phyloP scores from a whole-genome alignment of 2,888 invertebrate genomes.

The Antheraea assamensis region DNA sequence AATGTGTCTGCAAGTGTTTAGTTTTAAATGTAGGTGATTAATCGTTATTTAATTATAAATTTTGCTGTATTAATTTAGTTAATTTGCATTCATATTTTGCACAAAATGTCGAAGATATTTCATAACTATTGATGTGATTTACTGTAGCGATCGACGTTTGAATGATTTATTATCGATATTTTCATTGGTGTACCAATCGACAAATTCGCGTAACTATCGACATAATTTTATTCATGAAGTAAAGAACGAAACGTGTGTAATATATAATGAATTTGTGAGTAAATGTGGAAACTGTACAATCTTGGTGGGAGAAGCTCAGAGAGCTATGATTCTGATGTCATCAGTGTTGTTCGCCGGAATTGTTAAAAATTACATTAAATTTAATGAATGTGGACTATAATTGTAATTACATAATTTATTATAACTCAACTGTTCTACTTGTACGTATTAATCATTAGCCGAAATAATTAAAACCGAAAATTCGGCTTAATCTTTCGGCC shows the following conservation, averaged over 20 bases:
- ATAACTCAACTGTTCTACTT: not conserved
- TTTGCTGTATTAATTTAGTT: not conserved
- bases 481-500: constrained; percentile 1
- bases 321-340: not conserved
- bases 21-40: not conserved
- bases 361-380: constrained; percentile 4
- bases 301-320: not conserved
- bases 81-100: constrained; percentile 3
- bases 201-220: constrained; percentile 4
- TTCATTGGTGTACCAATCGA: not conserved
- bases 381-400: not conserved
- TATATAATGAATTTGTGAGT: not conserved
- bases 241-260: not conserved
- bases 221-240: not conserved
- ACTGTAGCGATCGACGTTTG: not conserved
- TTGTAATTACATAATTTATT: constrained; percentile 10
- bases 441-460: not conserved
- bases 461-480: not conserved
- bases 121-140: not conserved
- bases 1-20: not conserved
- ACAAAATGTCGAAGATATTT: not conserved
- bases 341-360: not conserved
- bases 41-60: constrained; percentile 2
- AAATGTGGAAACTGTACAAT: not conserved
- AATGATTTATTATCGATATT: constrained; percentile 3